Evolutionary conservation across 1,140 invertebrate genomes (phyloP).

Genomic region (Bathynomus jamesi): DNA sequence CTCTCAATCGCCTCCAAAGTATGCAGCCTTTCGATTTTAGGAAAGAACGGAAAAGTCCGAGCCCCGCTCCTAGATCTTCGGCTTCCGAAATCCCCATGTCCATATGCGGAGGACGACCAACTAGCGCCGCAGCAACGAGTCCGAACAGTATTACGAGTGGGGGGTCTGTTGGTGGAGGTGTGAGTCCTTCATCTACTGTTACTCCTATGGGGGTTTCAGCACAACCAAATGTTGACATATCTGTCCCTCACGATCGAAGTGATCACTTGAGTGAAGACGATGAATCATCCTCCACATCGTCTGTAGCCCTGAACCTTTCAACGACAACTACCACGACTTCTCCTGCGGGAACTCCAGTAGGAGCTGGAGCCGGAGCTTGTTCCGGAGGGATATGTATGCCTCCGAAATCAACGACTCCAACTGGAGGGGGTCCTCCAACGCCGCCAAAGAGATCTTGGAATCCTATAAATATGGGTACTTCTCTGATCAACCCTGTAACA

Average conservation of each 20-base stretch:
- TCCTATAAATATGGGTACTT: slow-evolving; percentile 76
- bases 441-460: slow-evolving; percentile 81
- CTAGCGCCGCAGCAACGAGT: neutral
- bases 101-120: neutral
- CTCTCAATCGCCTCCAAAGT: slow-evolving; percentile 78
- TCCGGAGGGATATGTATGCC: slow-evolving; percentile 5
- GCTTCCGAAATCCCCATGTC: neutral
- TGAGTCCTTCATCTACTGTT: neutral
- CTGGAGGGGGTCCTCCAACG: slow-evolving; percentile 20
- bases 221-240: neutral
- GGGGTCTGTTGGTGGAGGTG: slow-evolving; percentile 10
- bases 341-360: slow-evolving; percentile 6
- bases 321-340: slow-evolving; percentile 28
- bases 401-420: neutral
- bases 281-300: slow-evolving; percentile 16
- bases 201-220: neutral
- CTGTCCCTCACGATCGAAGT: slow-evolving; percentile 2
- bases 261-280: slow-evolving; percentile 26
- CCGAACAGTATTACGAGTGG: slow-evolving; percentile 4
- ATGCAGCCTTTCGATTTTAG: slow-evolving; percentile 93
- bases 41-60: slow-evolving; percentile 55
- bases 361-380: slow-evolving; percentile 14
- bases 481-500: slow-evolving; percentile 82
- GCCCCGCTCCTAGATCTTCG: slow-evolving; percentile 34
- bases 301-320: slow-evolving; percentile 29